Percentiles rank a stretch among this genome's conserved stretches.
phyloP scores from a whole-genome alignment of 2,888 invertebrate genomes.

The Ormyrus pomaceus region DNA sequence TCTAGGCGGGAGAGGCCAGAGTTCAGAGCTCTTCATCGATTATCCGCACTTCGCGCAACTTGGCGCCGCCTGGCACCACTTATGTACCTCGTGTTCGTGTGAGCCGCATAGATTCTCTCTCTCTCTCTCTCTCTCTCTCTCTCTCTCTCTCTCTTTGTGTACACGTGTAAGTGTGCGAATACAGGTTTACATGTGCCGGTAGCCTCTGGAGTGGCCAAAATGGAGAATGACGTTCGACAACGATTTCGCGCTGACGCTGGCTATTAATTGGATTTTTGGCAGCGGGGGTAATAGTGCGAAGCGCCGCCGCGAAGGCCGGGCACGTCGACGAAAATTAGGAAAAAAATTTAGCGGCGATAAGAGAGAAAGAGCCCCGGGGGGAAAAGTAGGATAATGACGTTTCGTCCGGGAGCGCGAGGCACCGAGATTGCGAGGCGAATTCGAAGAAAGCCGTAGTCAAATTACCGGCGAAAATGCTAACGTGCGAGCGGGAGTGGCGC shows the following conservation, averaged over 20 bases:
- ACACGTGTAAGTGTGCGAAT: too few species aligned
- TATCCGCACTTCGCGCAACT: constrained; percentile 17
- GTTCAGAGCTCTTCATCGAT: constrained; percentile 15
- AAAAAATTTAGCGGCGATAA: background rate
- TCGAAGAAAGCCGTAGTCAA: too few species aligned
- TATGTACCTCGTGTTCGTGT: background rate
- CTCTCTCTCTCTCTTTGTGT: too few species aligned
- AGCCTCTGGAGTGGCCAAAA: constrained; percentile 14
- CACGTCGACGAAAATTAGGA: background rate
- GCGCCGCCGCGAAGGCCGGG: background rate
- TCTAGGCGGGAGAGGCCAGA: background rate
- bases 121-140: too few species aligned
- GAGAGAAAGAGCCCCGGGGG: background rate
- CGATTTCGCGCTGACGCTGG: constrained; percentile 9
- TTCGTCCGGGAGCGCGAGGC: background rate
- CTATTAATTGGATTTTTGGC: constrained; percentile 35
- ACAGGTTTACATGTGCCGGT: too few species aligned
- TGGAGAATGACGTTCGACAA: constrained; percentile 19
- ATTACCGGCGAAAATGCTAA: too few species aligned
- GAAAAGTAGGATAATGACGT: constrained; percentile 3
- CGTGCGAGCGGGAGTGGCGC: too few species aligned
- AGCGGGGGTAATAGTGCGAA: background rate
- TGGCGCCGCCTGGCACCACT: background rate
- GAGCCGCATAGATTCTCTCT: background rate
- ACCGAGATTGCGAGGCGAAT: background rate